Evolutionary conservation across 2,797 vertebrate species (phyloP).

Genomic region (Lagodon rhomboides): DNA sequence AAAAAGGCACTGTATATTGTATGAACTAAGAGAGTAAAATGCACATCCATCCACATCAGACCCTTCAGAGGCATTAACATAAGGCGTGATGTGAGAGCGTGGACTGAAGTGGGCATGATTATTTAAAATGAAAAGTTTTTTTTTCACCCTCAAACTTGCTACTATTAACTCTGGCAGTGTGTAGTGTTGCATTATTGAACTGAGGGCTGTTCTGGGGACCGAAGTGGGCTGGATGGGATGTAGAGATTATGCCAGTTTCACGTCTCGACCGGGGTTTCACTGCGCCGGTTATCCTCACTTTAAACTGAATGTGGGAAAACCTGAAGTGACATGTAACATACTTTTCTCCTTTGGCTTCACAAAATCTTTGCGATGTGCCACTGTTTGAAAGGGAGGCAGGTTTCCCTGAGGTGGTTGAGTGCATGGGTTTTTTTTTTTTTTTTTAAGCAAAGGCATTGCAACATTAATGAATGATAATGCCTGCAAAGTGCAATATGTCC

Average conservation of each 20-base stretch:
- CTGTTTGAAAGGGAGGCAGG: neutral
- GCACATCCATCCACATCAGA: slow-evolving; percentile 36
- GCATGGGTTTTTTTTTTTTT: slow-evolving; percentile 18
- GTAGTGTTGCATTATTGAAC: slow-evolving; percentile 80
- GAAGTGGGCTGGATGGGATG: slow-evolving; percentile 68
- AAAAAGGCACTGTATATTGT: slow-evolving; percentile 61
- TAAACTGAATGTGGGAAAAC: slow-evolving; percentile 54
- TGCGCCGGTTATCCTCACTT: slow-evolving; percentile 56
- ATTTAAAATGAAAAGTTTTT: slow-evolving; percentile 75
- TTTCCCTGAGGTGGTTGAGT: slow-evolving; percentile 26
- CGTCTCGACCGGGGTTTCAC: slow-evolving; percentile 48
- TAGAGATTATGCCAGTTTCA: slow-evolving; percentile 64
- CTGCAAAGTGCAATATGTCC: slow-evolving; percentile 9
- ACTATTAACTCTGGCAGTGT: slow-evolving; percentile 68
- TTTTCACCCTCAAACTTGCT: slow-evolving; percentile 55
- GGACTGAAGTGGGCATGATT: slow-evolving; percentile 68
- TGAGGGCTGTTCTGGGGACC: slow-evolving; percentile 51
- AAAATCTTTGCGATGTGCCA: slow-evolving; percentile 33
- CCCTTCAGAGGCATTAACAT: slow-evolving; percentile 61
- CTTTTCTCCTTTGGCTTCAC: slow-evolving; percentile 43
- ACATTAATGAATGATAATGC: slow-evolving; percentile 45
- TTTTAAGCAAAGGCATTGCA: slow-evolving; percentile 15
- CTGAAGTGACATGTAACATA: slow-evolving; percentile 49
- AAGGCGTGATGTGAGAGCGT: slow-evolving; percentile 45
- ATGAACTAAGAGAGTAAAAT: slow-evolving; percentile 55